Base-by-base conservation (phyloP, 2,797 vertebrate genomes). In the Leptatherina wallacei region DNA sequence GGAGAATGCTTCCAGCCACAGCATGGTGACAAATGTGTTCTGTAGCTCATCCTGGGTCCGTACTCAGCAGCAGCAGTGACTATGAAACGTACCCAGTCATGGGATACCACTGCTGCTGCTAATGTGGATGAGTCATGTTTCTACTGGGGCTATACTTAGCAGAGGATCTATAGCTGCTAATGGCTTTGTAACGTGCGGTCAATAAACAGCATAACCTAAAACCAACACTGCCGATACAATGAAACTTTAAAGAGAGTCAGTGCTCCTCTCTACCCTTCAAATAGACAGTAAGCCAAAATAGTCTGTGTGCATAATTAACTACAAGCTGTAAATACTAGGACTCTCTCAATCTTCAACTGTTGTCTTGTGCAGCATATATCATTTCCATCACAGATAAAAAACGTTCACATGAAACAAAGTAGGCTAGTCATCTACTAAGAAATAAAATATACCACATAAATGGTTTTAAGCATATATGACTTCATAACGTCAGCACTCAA, bases 131-230 rank as follows among this genome's bases (percentile, higher is more conserved):
- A 81, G 27, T 90, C 85, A 80, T 68, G 66, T 79, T 90, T 83
- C 83, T 56, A 61, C 63, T n/a, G 47, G 13, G 61, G 36, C 75
- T 78, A 84, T 65, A 85, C 63, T 84, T 84, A 82, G 81, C 52
- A 60, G 36, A 59, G 69, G 56, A 89, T 81, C 88, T 65, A 85
- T 87, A 71, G 70, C 54, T 12, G 56, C 75, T 88, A 73, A 92
- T 88, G 82, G 88, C 47, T 84, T 77, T 75, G 55, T 79, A 87
- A 88, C 81, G 75, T 67, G 72, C 13, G 1, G 38, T 90, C 87
- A 67, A 88, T 89, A 88, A 77, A 75, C 71, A 59, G 14, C 44
- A 71, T 44, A 73, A 30, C 57, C 72, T 55, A 67, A 81, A 77
- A 71, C 63, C 71, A 77, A 73, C 59, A 66, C 1, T 1, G n/a